Percentiles rank a stretch among this genome's conserved stretches.
phyloP scores from a whole-genome alignment of 2,113 vertebrate genomes.

The Heloderma charlesbogerti region DNA sequence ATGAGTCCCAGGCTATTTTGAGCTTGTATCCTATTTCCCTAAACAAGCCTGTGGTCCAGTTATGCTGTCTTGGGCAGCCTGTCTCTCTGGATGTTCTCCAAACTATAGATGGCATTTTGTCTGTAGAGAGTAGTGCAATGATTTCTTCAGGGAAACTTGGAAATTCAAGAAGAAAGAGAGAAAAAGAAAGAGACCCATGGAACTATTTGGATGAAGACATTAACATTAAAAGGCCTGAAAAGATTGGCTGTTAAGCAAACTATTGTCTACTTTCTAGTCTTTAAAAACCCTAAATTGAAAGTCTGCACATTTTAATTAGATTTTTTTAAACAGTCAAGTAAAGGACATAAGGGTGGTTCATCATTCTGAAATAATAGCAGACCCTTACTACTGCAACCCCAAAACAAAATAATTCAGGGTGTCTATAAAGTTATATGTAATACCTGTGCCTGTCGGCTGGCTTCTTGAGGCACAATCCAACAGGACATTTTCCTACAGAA shows the following conservation, averaged over 20 bases:
- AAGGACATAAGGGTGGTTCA: background rate
- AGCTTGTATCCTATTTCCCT: background rate
- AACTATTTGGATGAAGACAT: fast-evolving
- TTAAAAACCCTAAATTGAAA: background rate
- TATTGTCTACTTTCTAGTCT: background rate
- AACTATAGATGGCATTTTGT: background rate
- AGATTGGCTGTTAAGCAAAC: fast-evolving
- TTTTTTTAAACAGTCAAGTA: background rate
- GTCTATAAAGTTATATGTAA: background rate
- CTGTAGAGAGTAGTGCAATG: background rate
- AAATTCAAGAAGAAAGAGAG: slow-evolving; percentile 32
- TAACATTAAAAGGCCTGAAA: fast-evolving
- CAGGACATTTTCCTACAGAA: background rate
- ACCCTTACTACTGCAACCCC: too few relatives aligned
- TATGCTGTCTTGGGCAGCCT: background rate
- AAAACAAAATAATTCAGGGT: background rate
- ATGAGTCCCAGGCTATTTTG: background rate
- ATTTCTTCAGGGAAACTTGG: background rate
- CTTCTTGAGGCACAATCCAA: background rate
- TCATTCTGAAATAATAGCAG: background rate
- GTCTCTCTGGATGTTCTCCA: background rate
- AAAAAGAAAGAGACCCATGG: fast-evolving
- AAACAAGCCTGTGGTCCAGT: background rate
- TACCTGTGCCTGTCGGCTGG: background rate
- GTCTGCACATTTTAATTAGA: background rate